Base-by-base conservation (phyloP, 2,888 invertebrate species). In the Entomobrya proxima region DNA sequence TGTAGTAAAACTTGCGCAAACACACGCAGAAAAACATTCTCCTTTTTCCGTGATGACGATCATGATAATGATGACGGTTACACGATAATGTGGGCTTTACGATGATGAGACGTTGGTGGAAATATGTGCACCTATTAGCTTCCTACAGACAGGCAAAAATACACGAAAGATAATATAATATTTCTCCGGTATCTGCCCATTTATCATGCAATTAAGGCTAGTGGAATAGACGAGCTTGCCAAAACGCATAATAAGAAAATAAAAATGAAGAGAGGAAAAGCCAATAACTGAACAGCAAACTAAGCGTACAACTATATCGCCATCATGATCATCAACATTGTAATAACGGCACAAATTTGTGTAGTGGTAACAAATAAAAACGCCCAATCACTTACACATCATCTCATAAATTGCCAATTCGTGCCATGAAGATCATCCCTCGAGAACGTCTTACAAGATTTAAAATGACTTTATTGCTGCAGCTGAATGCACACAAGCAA, bases 171-270 rank as follows among this genome's bases (percentile, higher is more conserved):
- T n/a, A n/a, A n/a, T 24, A 27, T 47, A 72, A 32, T 32, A 61
- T 61, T 18, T 24, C 24, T 15, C 40, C 5, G 13, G 44, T 69
- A 18, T 40, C 21, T 1, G 27, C 44, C 3, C 67, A 35, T 67
- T 67, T 72, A 72, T 72, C 69, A 72, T 72, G 44, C 69, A 72
- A 72, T 72, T 72, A 72, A 47, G 69, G 44, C n/a, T 44, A 37
- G 32, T 35, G 18, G 58, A 6, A 7, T 40, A 21, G 64, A 72
- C 15, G 21, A 47, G 27, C 44, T 15, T 44, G 69, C 69, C 69
- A 72, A 72, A 44, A 44, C 44, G 44, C 69, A 64, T 4, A 32
- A 35, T n/a, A 32, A 13, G 40, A 44, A 72, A 72, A 24, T 24
- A 72, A 72, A 24, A 72, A 72, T n/a, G n/a, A n/a, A n/a, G n/a